Base-by-base conservation (phyloP, 2,113 vertebrate species). In the Catagonus wagneri region DNA sequence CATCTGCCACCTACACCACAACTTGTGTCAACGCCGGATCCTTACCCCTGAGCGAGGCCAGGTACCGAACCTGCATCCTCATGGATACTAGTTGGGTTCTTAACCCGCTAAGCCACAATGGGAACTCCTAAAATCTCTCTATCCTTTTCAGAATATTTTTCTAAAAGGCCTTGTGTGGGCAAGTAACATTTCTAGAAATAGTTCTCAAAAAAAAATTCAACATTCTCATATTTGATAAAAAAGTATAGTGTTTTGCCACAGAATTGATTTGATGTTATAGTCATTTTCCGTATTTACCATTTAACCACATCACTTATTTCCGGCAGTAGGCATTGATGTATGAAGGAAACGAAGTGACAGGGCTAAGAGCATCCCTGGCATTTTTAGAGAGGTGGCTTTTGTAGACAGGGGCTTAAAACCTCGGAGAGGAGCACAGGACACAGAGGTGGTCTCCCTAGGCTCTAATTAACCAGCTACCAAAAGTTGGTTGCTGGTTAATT, bases 141-240 rank as follows among this genome's bases (percentile, higher is more conserved):
- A 0, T 69, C 29, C 15, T 52, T 63, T 69, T 66, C 52, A 84
- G 52, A 91, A 60, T 39, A 1, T 6, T 56, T 74, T 76, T 75
- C 52, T 58, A 25, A 36, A 83, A 91, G 3, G 16, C n/a, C 9
- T 0, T 27, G 25, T 78, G 34, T 78, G 22, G 29, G 76, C 32
- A 91, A 74, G 91, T 74, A 44, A 44, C 20, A 23, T 65, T 92
- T 69, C 80, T 65, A 76, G 85, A 89, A 91, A 71, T 65, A 4
- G 20, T 69, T 80, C 83, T 96, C 80, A n/a, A 79, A 61, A 89
- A 76, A 90, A 56, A 6, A 29, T 44, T 52, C 27, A 50, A 1
- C 52, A 22, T 8, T 63, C 39, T 89, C 71, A 16, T 39, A 44
- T 29, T 79, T 29, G n/a, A 23, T 17, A 25, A 69, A 78, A 65